Evolutionary conservation across 2,113 vertebrate genomes (phyloP), one percentile per base, ranked within the genome.

Genomic region (Garra rufa): DNA sequence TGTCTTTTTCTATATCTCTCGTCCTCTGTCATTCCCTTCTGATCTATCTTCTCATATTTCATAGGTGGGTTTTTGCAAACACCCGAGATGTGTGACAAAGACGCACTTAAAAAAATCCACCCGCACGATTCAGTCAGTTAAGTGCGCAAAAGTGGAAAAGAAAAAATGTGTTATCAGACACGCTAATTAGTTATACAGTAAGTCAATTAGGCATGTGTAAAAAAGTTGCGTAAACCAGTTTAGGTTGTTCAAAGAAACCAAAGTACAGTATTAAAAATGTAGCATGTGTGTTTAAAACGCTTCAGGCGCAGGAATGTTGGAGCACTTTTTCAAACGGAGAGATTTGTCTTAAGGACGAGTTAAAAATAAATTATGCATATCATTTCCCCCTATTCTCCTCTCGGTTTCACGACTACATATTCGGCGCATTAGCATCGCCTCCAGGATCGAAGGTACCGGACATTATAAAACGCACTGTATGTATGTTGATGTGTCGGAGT

Each of bases 241-340:
- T 93, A 94, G 94, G 93, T 93, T 95, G 94, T 95, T 95, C 95
- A 94, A 88, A 95, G 93, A 95, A 95, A 95, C 94, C 92, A 95
- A 94, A 95, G 94, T 95, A 94, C 92, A 93, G 94, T 93, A 95
- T 95, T 95, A 95, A 95, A 95, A 95, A 95, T 95, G 95, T 94
- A 95, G 94, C 93, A 94, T 94, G 93, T 95, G 94, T 95, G 93
- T 94, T 95, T 94, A 91, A 94, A 93, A 90, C 26, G 93, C 95
- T 92, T 81, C 57, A 80, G 92, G 95, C 94, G 43, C 85, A 91
- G 91, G 93, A 93, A 93, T 91, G 93, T 93, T 93, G 92, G 90
- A 95, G 93, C 92, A 50, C 91, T 94, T 94, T 93, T 92, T 93
- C 78, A 92, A 89, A 93, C 94, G 91, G 91, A 92, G 90, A 94